Percentiles rank a stretch among this genome's conserved stretches.
Evolutionary conservation across 2,888 invertebrate species (phyloP).

Genomic region (Andrena praecox): DNA sequence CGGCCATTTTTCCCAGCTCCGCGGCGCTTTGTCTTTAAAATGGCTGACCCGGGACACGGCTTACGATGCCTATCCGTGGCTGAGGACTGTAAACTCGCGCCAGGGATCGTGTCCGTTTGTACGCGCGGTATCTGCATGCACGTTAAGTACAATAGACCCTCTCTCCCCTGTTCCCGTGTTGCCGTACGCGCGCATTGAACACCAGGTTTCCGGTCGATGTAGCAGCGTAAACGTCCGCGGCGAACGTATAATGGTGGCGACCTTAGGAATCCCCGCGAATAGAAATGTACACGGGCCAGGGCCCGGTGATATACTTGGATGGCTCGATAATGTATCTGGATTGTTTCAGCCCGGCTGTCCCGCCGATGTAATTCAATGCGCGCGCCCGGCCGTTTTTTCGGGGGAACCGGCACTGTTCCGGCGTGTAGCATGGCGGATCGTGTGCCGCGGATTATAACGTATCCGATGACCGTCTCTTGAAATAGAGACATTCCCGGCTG

Average conservation of each 20-base stretch:
- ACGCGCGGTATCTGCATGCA: slow-evolving; percentile 55
- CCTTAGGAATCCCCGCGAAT: slow-evolving; percentile 48
- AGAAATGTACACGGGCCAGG: slow-evolving; percentile 47
- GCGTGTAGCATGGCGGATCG: slow-evolving; percentile 27
- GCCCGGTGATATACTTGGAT: slow-evolving; percentile 58
- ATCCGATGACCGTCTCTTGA: slow-evolving; percentile 19
- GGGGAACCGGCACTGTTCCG: slow-evolving; percentile 36
- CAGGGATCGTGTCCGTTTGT: slow-evolving; percentile 59
- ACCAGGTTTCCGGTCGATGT: slow-evolving; percentile 65
- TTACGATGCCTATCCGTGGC: slow-evolving; percentile 56
- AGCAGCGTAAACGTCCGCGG: slow-evolving; percentile 36
- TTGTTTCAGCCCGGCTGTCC: slow-evolving; percentile 49
- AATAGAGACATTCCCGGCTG: slow-evolving; percentile 30
- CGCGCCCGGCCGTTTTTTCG: slow-evolving; percentile 42
- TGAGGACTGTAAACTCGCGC: slow-evolving; percentile 71
- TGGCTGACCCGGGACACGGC: slow-evolving; percentile 71
- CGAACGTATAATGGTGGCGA: slow-evolving; percentile 55
- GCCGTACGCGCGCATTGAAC: slow-evolving; percentile 40
- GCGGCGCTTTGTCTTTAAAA: slow-evolving; percentile 60
- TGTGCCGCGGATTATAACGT: slow-evolving; percentile 42
- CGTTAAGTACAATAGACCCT: slow-evolving; percentile 58
- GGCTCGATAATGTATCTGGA: slow-evolving; percentile 54
- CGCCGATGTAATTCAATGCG: slow-evolving; percentile 45
- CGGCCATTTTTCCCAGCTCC: slow-evolving; percentile 48
- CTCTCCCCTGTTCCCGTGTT: slow-evolving; percentile 17